phyloP scores from a whole-genome alignment of 30 jellyfish, hydroid and myxozoan species.

The Pelagia noctiluca region DNA sequence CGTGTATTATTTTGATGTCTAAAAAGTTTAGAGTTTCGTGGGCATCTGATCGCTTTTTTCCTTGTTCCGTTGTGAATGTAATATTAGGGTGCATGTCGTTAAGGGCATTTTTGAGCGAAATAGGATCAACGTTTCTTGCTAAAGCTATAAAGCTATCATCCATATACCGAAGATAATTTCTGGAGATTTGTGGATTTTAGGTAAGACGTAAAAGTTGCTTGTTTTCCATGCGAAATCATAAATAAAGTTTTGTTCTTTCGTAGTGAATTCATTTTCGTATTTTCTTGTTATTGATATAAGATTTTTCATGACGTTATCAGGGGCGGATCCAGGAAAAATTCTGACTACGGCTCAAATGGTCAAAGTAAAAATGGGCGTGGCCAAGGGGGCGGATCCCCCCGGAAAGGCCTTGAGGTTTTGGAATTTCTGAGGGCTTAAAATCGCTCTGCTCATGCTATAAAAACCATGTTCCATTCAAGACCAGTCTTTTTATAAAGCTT shows the following conservation, averaged over 20 bases:
- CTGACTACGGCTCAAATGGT: too few species aligned
- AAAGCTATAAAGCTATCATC: constrained; percentile 33
- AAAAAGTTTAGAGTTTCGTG: constrained; percentile 19
- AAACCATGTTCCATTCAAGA: too few species aligned
- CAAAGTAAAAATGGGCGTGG: too few species aligned
- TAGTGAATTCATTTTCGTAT: background rate
- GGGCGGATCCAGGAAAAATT: too few species aligned
- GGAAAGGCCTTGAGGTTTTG: too few species aligned
- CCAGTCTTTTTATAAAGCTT: too few species aligned
- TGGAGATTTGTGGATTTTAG: constrained; percentile 5
- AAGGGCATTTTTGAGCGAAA: constrained; percentile 4
- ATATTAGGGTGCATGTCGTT: constrained; percentile 34
- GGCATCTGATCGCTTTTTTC: background rate
- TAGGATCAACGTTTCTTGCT: background rate
- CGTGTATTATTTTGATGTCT: constrained; percentile 19
- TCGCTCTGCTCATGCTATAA: too few species aligned
- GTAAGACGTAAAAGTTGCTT: constrained; percentile 7
- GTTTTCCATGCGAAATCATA: constrained; percentile 7
- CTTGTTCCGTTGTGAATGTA: constrained; percentile 24
- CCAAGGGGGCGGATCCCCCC: too few species aligned
- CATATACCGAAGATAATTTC: too few species aligned
- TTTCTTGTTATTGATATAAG: background rate
- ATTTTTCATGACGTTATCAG: background rate
- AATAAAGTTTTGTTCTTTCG: background rate
- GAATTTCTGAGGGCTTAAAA: too few species aligned